phyloP scores from a whole-genome alignment of 1,140 invertebrate species.

The Oedothorax gibbosus region DNA sequence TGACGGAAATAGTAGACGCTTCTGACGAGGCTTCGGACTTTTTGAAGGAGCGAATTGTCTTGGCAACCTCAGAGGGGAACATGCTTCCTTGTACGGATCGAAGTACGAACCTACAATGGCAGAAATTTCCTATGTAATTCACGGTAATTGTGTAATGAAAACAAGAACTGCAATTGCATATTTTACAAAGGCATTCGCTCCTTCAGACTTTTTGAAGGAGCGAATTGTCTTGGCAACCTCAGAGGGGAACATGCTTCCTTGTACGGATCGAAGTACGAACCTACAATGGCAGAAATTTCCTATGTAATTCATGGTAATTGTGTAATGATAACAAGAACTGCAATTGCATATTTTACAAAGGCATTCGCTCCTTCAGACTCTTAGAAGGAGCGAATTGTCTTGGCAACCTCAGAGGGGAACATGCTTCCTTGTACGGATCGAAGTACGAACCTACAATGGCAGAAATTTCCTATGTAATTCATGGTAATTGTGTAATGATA shows the following conservation, averaged over 20 bases:
- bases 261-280: slow-evolving; percentile 30
- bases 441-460: slow-evolving; percentile 34
- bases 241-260: slow-evolving; percentile 47
- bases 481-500: no score
- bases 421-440: slow-evolving; percentile 39
- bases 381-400: slow-evolving; percentile 1
- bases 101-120: slow-evolving; percentile 34
- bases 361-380: background rate
- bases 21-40: slow-evolving; percentile 23
- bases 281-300: background rate
- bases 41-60: slow-evolving; percentile 4
- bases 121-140: no score
- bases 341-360: no score
- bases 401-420: slow-evolving; percentile 42
- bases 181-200: no score
- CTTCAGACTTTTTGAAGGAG: background rate
- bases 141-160: no score
- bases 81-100: slow-evolving; percentile 39
- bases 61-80: slow-evolving; percentile 42
- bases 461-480: no score
- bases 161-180: no score
- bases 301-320: no score
- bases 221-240: slow-evolving; percentile 28
- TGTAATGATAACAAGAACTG: no score
- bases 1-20: slow-evolving; percentile 32